These are phyloP conservation scores for Sycophila sp. DNA, from an alignment of 1,140 invertebrate genomes.

Conservation along the genomic window DNA sequence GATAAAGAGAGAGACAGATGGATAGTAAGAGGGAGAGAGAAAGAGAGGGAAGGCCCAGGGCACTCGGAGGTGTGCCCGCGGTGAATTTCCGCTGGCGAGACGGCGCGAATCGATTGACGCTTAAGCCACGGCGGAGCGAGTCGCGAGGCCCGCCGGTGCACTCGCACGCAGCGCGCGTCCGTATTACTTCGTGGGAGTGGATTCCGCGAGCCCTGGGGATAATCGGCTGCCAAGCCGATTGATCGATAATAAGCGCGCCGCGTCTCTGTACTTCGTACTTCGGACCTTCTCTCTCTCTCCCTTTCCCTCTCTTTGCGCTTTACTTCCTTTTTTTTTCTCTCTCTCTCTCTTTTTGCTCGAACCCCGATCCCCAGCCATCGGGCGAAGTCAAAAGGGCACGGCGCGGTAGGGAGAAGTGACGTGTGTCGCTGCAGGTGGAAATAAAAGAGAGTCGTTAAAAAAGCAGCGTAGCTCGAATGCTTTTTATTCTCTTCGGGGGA, in stretches of 20 bases:
- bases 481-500: too few relatives aligned
- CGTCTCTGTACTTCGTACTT: too few relatives aligned
- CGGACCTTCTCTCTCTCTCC: not conserved
- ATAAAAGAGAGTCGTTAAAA: conserved; percentile 14
- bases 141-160: not conserved
- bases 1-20: conserved; percentile 1
- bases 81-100: too few relatives aligned
- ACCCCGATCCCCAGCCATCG: too few relatives aligned
- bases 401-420: not conserved
- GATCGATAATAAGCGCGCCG: conserved; percentile 20
- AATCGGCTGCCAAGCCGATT: not conserved
- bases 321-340: not conserved
- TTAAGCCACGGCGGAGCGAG: not conserved
- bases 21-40: conserved; percentile 7
- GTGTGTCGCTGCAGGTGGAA: not conserved
- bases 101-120: conserved; percentile 23
- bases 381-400: too few relatives aligned
- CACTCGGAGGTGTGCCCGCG: too few relatives aligned
- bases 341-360: not conserved
- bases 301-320: not conserved
- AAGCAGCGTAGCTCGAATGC: too few relatives aligned
- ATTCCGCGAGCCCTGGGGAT: conserved; percentile 12
- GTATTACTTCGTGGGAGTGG: not conserved
- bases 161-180: not conserved
- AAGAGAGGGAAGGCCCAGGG: not conserved